phyloP scores from a whole-genome alignment of 2,888 invertebrate species.

The Acrobeloides nanus region DNA sequence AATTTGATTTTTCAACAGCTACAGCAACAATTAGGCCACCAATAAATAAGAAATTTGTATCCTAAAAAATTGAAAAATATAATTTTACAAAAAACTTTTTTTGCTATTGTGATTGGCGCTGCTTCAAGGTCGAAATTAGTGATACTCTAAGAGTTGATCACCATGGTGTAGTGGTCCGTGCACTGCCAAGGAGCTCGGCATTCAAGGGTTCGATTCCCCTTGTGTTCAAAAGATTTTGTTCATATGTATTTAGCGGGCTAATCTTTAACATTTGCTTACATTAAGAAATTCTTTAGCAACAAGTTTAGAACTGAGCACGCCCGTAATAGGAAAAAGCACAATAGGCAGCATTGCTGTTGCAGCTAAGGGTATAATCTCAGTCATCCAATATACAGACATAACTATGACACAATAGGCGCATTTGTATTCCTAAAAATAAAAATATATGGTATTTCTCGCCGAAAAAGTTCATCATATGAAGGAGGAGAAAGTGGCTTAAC shows the following conservation, averaged over 20 bases:
- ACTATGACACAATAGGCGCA: slow-evolving; percentile 45
- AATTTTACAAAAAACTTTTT: slow-evolving; percentile 5
- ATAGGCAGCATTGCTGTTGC: slow-evolving; percentile 48
- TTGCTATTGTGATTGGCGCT: too few relatives aligned
- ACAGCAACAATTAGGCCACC: slow-evolving; percentile 51
- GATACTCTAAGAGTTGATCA: too few relatives aligned
- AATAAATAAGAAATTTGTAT: slow-evolving; percentile 52
- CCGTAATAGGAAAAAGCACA: slow-evolving; percentile 45
- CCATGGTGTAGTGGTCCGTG: too few relatives aligned
- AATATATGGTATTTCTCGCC: too few relatives aligned
- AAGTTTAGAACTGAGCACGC: slow-evolving; percentile 38
- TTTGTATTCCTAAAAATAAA: slow-evolving; percentile 34
- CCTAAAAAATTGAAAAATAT: slow-evolving; percentile 24
- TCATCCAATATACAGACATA: slow-evolving; percentile 50
- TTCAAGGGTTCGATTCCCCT: too few relatives aligned
- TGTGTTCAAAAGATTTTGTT: too few relatives aligned
- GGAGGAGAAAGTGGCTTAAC: too few relatives aligned
- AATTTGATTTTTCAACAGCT: slow-evolving; percentile 49
- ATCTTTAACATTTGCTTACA: slow-evolving; percentile 23
- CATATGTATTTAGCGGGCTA: too few relatives aligned
- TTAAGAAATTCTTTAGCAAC: slow-evolving; percentile 47
- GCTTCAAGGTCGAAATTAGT: too few relatives aligned
- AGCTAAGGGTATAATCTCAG: slow-evolving; percentile 49
- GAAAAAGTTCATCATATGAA: too few relatives aligned
- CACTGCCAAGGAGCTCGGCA: too few relatives aligned